Percentiles rank a stretch among this genome's conserved stretches.
Conservation (phyloP, 1,140 invertebrate species). For the Campoletis sonorensis region DNA sequence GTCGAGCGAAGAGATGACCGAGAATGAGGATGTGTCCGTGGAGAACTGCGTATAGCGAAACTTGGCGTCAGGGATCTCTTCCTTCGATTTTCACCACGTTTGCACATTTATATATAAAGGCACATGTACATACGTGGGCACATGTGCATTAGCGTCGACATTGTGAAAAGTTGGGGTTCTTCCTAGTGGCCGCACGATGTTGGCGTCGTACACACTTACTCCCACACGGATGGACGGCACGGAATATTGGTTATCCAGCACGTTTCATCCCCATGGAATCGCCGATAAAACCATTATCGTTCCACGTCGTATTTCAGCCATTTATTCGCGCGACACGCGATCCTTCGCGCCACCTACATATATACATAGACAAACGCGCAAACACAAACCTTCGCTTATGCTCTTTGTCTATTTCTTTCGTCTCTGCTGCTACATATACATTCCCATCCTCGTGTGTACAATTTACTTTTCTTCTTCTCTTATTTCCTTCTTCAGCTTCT, state of each 20-base stretch:
- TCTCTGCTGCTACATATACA: conserved; percentile 1
- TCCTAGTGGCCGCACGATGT: conserved; percentile 8
- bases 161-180: conserved; percentile 16
- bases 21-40: background rate
- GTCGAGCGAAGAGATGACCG: background rate
- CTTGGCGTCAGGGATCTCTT: background rate
- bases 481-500: background rate
- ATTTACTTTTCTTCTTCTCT: background rate
- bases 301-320: conserved; percentile 52
- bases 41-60: background rate
- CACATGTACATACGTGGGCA: background rate
- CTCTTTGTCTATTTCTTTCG: background rate
- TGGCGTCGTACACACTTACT: conserved; percentile 10
- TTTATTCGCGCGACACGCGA: conserved; percentile 46
- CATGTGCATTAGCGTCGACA: background rate
- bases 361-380: conserved; percentile 30
- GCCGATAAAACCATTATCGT: conserved; percentile 60
- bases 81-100: background rate
- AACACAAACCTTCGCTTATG: background rate
- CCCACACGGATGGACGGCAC: conserved; percentile 21
- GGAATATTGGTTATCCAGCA: conserved; percentile 58
- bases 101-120: background rate
- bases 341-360: conserved; percentile 20
- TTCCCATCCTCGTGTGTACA: conserved; percentile 2
- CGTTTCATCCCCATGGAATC: conserved; percentile 52